These are phyloP conservation scores for Pseudonaja textilis DNA, from an alignment of 2,113 vertebrate species.

Conservation along the genomic window DNA sequence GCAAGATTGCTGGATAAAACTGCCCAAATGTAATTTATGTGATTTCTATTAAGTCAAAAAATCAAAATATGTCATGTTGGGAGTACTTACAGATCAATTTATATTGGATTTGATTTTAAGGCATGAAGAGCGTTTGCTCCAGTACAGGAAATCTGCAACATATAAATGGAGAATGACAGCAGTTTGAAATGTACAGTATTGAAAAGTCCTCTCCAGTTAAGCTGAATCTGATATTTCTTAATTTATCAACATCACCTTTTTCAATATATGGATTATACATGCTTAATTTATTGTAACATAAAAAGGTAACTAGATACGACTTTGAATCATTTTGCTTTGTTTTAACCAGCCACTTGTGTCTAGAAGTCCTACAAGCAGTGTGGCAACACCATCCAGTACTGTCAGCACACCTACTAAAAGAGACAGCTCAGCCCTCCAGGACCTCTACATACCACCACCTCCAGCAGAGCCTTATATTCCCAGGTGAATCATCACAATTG, in stretches of 20 bases:
- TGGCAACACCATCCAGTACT: slow-evolving; percentile 94
- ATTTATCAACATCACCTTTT: slow-evolving; percentile 20
- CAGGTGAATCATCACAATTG: slow-evolving; percentile 73
- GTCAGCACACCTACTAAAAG: slow-evolving; percentile 95
- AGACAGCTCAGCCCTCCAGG: slow-evolving; percentile 93
- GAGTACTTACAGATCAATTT: slow-evolving; percentile 23
- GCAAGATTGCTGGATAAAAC: not conserved
- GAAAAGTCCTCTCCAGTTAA: not conserved
- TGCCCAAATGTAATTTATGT: not conserved
- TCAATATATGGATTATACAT: not conserved
- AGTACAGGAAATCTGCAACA: not conserved
- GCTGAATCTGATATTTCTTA: not conserved
- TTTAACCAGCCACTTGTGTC: slow-evolving; percentile 91
- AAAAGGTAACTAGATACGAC: slow-evolving; percentile 45
- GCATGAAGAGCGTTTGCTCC: not conserved
- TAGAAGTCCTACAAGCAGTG: slow-evolving; percentile 93
- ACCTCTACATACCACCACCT: slow-evolving; percentile 95
- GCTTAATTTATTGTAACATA: not conserved
- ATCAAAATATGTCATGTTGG: slow-evolving; percentile 19
- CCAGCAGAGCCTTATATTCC: slow-evolving; percentile 92
- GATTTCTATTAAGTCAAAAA: not conserved
- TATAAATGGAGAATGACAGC: not conserved
- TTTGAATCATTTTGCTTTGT: slow-evolving; percentile 64
- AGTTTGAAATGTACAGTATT: not conserved
- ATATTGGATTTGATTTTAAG: rapidly evolving